Evolutionary conservation across 2,113 vertebrate genomes (phyloP), one percentile per base, ranked within the genome.

Genomic region (Plectropomus leopardus): DNA sequence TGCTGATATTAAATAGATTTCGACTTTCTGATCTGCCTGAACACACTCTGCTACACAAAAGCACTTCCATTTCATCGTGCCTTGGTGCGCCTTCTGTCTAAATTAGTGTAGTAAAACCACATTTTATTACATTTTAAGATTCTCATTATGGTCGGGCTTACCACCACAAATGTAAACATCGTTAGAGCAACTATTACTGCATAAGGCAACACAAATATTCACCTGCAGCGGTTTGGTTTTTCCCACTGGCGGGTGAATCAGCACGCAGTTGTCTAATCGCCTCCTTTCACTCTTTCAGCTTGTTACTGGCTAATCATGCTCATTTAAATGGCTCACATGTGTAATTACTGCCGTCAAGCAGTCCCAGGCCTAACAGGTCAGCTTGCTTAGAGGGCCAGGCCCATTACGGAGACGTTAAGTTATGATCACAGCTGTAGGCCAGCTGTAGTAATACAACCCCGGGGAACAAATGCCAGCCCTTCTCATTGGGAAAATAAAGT

Each of bases 381-480:
- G 88, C 83, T 73, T 83, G 82, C 87, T 88, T 69, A 67, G 78
- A 88, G 85, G 83, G 79, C 88, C 71, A 30, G 66, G 82, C 64
- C 87, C 78, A 92, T 93, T 92, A 92, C 83, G 32, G 61, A 59
- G 83, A 89, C 23, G 76, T 73, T 91, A 93, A 94, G 86, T 92
- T 93, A 92, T 94, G 88, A 92, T 91, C 88, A 85, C 90, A 84
- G 92, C 89, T 86, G 72, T 70, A 76, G 89, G 86, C 84, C 91
- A 89, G 90, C 88, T 92, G 92, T 77, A 87, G 87, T 88, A 85
- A 87, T 85, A 60, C 79, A 85, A 71, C 88, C 89, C 90, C 26
- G 17, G 90, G 86, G 89, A 89, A 67, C 75, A 76, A 79, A 86
- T 64, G 84, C 75, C 89, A 61, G 63, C 67, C 7, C 47, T 70